Percentiles rank a stretch among this genome's conserved stretches.
phyloP scores from a whole-genome alignment of 1,140 invertebrate species.

The Drosophila pectinifera region DNA sequence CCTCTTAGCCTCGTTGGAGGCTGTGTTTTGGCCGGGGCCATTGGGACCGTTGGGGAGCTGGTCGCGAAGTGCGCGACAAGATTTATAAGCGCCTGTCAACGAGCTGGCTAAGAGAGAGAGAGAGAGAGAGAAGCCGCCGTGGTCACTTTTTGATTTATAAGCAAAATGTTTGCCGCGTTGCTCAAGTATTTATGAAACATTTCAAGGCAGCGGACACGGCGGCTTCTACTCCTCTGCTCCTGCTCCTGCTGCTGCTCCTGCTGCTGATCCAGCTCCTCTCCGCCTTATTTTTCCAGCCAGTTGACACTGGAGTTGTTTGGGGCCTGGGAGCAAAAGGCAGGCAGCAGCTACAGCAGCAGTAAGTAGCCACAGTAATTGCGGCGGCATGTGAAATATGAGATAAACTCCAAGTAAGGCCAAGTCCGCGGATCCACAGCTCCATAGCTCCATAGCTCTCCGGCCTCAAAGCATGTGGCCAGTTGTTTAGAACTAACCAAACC shows the following conservation, averaged over 20 bases:
- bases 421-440: conserved; percentile 29
- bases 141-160: conserved; percentile 83
- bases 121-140: conserved; percentile 50
- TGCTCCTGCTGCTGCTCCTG: not conserved
- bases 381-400: conserved; percentile 83
- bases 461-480: conserved; percentile 79
- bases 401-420: conserved; percentile 80
- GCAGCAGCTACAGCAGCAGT: conserved; percentile 31
- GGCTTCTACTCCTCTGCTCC: conserved; percentile 35
- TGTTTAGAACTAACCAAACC: conserved; percentile 79
- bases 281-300: conserved; percentile 62
- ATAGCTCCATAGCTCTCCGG: conserved; percentile 33
- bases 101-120: conserved; percentile 37
- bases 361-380: conserved; percentile 80
- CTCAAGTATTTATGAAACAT: conserved; percentile 81
- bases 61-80: conserved; percentile 75
- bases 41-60: conserved; percentile 28
- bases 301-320: conserved; percentile 64
- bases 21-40: conserved; percentile 16
- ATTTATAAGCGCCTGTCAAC: conserved; percentile 83
- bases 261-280: not conserved
- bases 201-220: conserved; percentile 70
- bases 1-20: conserved; percentile 17
- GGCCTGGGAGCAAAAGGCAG: conserved; percentile 40
- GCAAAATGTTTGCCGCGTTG: conserved; percentile 74